A percentile compares a stretch with the other conserved stretches of the same genome.
Conservation (phyloP, 2,888 invertebrate species). For the Dorcus parallelipipedus region DNA sequence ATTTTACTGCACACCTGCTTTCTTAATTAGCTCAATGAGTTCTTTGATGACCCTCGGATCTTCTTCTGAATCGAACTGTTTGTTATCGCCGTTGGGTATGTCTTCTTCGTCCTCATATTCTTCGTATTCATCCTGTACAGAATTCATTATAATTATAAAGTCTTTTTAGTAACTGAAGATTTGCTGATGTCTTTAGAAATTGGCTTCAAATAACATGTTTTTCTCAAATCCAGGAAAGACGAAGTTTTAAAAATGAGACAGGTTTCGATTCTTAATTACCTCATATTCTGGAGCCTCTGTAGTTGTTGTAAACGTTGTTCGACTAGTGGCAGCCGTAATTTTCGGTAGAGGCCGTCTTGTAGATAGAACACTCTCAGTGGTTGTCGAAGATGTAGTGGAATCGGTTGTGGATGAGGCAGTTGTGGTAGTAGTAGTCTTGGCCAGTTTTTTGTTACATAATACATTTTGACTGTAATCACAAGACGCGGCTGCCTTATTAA, state of each 20-base stretch:
- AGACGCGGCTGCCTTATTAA: constrained; percentile 88
- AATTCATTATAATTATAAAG: not conserved
- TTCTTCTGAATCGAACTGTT: constrained; percentile 56
- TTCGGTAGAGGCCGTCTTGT: constrained; percentile 40
- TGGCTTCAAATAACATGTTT: too few species aligned
- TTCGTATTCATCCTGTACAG: constrained; percentile 38
- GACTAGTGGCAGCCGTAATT: constrained; percentile 47
- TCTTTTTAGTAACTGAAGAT: not conserved
- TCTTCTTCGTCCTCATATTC: constrained; percentile 55
- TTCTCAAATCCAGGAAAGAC: too few species aligned
- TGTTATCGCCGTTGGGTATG: constrained; percentile 49
- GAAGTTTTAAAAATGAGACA: too few species aligned
- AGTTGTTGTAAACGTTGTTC: constrained; percentile 41
- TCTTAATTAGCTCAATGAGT: constrained; percentile 77
- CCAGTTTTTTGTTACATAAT: constrained; percentile 65
- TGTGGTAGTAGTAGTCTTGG: constrained; percentile 48
- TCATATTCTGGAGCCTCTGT: constrained; percentile 36
- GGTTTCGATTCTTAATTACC: constrained; percentile 21
- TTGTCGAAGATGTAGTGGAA: constrained; percentile 49
- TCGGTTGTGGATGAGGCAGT: constrained; percentile 47
- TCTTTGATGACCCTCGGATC: constrained; percentile 79
- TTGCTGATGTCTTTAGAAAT: too few species aligned
- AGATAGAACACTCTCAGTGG: constrained; percentile 41
- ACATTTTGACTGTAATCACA: constrained; percentile 91
- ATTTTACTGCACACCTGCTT: constrained; percentile 61